Evolutionary conservation across 2,888 invertebrate species (phyloP), one percentile per base, ranked within the genome.

Genomic region (Epirrhoe alternata): DNA sequence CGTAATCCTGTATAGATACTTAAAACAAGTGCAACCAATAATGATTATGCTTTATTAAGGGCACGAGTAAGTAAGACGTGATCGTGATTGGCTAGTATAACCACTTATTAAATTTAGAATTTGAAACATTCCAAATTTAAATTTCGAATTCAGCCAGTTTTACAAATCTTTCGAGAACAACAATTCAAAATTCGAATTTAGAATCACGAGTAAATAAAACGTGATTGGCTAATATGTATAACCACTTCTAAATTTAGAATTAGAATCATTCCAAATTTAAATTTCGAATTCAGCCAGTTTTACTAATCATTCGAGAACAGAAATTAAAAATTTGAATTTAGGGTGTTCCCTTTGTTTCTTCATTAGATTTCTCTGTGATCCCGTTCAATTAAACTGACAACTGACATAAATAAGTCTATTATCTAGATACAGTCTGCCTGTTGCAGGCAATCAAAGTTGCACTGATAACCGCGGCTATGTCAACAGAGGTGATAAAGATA

Each of bases 401-500:
- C 35, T 45, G 50, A 59, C 47, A 38, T 55, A 47, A 58, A 63
- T 67, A 60, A 38, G 35, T 45, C 50, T 31, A 56, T 63, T 56
- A 64, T 61, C 64, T 64, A n/a, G 54, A 35, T 63, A 55, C 52
- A 38, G 58, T 8, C 50, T 70, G 68, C 62, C 66, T 67, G 70
- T 59, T 69, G 58, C 65, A 49, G 62, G 72, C 78, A 80, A 83
- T 82, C 83, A 79, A 76, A 79, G 78, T 80, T 77, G 78, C 78
- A 74, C 74, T 80, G 83, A 84, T 84, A 84, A 78, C 73, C 58
- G 64, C 66, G 17, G 53, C 45, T 64, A 74, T 79, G 82, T 81
- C 81, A 81, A 64, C 77, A 67, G 77, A 80, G 82, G 79, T 83
- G 83, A 81, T 81, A 75, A 49, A 72, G 83, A 85, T 86, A 86